Percentiles rank a stretch among this genome's conserved stretches.
These are phyloP conservation scores for Colius striatus DNA, from an alignment of 2,113 vertebrate genomes.

Conservation along the genomic window DNA sequence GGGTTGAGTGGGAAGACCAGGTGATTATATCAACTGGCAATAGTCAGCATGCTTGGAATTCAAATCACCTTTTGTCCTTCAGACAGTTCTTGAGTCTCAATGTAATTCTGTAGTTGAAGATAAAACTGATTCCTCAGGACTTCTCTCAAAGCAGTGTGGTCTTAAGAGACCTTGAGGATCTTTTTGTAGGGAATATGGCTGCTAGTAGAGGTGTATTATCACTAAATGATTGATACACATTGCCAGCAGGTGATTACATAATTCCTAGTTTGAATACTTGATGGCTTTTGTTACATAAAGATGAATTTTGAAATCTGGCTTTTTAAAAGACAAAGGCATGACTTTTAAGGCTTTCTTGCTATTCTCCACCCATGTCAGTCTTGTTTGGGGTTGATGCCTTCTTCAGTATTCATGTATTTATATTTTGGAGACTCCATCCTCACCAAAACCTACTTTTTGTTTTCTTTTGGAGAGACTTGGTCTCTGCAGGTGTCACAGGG, in stretches of 20 bases:
- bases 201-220: background rate
- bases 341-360: background rate
- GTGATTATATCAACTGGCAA: background rate
- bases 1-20: background rate
- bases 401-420: background rate
- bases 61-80: background rate
- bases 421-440: background rate
- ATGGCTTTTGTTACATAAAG: background rate
- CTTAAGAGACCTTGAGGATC: background rate
- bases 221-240: background rate
- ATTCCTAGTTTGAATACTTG: background rate
- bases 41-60: background rate
- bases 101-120: background rate
- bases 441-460: background rate
- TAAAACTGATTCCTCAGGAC: background rate
- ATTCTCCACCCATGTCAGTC: background rate
- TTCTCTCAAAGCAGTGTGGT: background rate
- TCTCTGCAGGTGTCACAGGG: conserved; percentile 19
- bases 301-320: background rate
- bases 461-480: background rate
- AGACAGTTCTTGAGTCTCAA: background rate
- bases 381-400: background rate
- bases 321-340: background rate
- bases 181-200: background rate
- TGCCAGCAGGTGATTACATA: background rate